Percentiles rank a stretch among this genome's conserved stretches.
phyloP scores from a whole-genome alignment of 2,888 invertebrate genomes.

The Mystacides longicornis region DNA sequence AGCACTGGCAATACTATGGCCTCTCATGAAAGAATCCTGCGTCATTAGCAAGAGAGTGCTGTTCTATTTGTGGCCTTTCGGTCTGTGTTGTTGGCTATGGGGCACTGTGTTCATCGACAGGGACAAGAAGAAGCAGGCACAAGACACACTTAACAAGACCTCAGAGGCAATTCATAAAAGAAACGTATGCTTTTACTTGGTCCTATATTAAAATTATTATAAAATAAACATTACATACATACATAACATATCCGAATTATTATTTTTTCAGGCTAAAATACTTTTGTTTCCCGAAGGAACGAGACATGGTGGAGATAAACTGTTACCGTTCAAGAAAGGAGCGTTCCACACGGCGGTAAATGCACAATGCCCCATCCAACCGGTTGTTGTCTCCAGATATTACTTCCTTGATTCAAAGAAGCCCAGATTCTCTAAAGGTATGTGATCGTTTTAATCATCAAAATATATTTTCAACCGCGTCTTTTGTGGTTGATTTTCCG shows the following conservation, averaged over 20 bases:
- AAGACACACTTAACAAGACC: slow-evolving; percentile 65
- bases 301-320: slow-evolving; percentile 62
- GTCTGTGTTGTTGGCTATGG: slow-evolving; percentile 78
- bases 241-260: not conserved
- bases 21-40: slow-evolving; percentile 69
- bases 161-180: slow-evolving; percentile 57
- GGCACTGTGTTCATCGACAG: slow-evolving; percentile 85
- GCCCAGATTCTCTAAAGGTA: slow-evolving; percentile 61
- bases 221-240: not conserved
- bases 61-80: slow-evolving; percentile 76
- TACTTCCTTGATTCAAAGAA: slow-evolving; percentile 58
- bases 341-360: slow-evolving; percentile 89
- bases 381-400: slow-evolving; percentile 81
- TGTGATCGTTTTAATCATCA: too few relatives aligned
- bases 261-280: slow-evolving; percentile 56
- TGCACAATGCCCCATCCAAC: slow-evolving; percentile 78
- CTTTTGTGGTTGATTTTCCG: too few relatives aligned
- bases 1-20: slow-evolving; percentile 77
- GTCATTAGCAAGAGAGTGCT: slow-evolving; percentile 80
- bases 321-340: slow-evolving; percentile 92
- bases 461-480: too few relatives aligned
- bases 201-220: not conserved
- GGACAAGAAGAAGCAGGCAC: slow-evolving; percentile 61
- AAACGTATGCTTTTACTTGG: slow-evolving; percentile 47
- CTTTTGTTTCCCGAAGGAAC: slow-evolving; percentile 93